A percentile compares a stretch with the other conserved stretches of the same genome.
Evolutionary conservation across 1,140 invertebrate genomes (phyloP).

Genomic region (Bombyx mandarina): DNA sequence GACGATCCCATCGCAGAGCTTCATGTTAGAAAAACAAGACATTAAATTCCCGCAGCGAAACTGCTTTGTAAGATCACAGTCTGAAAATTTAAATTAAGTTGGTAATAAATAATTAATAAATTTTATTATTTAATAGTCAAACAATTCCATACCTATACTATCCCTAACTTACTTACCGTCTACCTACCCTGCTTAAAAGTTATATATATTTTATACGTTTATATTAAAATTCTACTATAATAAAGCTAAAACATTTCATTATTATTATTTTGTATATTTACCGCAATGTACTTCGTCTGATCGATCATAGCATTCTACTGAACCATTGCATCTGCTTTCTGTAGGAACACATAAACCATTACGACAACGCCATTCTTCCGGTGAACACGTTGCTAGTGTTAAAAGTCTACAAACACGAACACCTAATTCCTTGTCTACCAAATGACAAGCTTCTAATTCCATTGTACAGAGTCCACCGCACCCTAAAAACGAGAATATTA

Average conservation of each 20-base stretch:
- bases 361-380: constrained; percentile 78
- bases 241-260: background rate
- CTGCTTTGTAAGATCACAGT: constrained; percentile 77
- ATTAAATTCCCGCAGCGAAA: constrained; percentile 85
- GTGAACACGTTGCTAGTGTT: constrained; percentile 64
- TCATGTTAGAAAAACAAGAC: constrained; percentile 79
- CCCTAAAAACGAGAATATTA: constrained; percentile 37
- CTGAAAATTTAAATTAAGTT: constrained; percentile 47
- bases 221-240: background rate
- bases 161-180: no score
- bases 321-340: constrained; percentile 80
- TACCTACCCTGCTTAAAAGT: no score
- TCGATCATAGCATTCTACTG: constrained; percentile 83
- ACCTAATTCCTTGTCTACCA: constrained; percentile 69
- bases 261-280: constrained; percentile 48
- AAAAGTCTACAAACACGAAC: constrained; percentile 67
- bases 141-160: no score
- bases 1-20: constrained; percentile 80
- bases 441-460: constrained; percentile 80
- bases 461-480: constrained; percentile 81
- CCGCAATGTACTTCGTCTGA: constrained; percentile 86
- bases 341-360: constrained; percentile 80
- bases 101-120: no score
- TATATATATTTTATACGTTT: background rate
- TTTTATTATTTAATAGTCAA: no score